Base-by-base conservation (phyloP, 2,888 invertebrate genomes). In the Dione vanillae region DNA sequence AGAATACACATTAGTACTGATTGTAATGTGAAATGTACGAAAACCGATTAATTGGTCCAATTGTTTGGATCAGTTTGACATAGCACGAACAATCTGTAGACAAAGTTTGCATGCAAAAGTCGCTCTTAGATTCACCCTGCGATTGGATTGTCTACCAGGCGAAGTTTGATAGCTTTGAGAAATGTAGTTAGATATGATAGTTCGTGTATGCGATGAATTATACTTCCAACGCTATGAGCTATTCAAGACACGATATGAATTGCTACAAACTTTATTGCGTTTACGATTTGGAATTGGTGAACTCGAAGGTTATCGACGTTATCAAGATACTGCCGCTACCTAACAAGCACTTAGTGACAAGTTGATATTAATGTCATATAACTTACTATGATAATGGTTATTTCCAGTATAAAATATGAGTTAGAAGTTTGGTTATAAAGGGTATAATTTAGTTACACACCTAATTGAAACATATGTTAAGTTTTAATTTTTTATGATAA, bases 91-190 rank as follows among this genome's bases (percentile, higher is more conserved):
- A 86, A 86, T 87, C 86, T 83, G 83, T 80, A 82, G 87, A 74
- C 85, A 86, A 92, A 91, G 89, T 91, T 91, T 87, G 84, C 83
- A 90, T 87, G 87, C 89, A 89, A 90, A 90, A 90, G 88, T 90
- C 85, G 83, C 80, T 84, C 83, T 84, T 83, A 80, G 84, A 86
- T 86, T 84, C 82, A 81, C 82, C 80, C 81, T 78, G 74, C 84
- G 85, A 89, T 88, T 86, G 84, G 87, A 88, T 90, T 90, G 90
- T 90, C 88, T 89, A 83, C 80, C 79, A 80, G 76, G 76, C 78
- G 78, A 87, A 91, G 83, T 91, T 91, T 89, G 87, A 91, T 90
- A 88, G 87, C 85, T 86, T 85, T 80, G 84, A 85, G 86, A 85
- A 86, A 82, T 85, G 83, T 85, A 85, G 83, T 85, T 85, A 85